Evolutionary conservation across 2,113 vertebrate genomes (phyloP), one percentile per base, ranked within the genome.

Genomic region (Balaenoptera acutorostrata): DNA sequence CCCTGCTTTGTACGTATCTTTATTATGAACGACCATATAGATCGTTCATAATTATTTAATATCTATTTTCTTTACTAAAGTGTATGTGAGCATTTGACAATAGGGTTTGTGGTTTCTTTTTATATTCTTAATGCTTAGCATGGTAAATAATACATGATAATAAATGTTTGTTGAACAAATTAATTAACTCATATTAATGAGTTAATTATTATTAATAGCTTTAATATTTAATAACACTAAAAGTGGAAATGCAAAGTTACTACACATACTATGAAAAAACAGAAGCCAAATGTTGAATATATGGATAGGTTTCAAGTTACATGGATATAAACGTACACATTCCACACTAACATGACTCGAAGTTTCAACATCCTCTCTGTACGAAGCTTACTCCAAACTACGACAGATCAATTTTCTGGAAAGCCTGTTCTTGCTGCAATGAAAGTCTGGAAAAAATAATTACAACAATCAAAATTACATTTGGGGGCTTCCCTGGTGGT

Each of bases 221-320:
- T 77, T 33, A 77, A 29, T 75, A 77, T 49, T 64, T 86, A 12
- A 75, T 31, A 61, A 55, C 23, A 85, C 18, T 71, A 69, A 85
- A 95, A 95, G n/a, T 81, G 21, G 25, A 44, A 97, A 85, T 88
- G 57, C 11, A 69, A 61, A 94, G 89, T 11, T 52, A 90, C 77
- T 91, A 36, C 0, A 52, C 27, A n/a, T 71, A 55, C 15, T 23
- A 77, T 31, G 52, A 83, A 82, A 69, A 88, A 13, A 15, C 25
- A 84, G 15, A 83, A 59, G 10, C 33, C 80, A 88, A 81, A 39
- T 59, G 31, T 17, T 52, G 64, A 85, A 25, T 23, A 31, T 27
- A 33, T 46, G 23, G 4, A 21, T 9, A 81, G 31, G 5, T 14
- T 75, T 96, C 87, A 61, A 83, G 12, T 87, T 61, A 57, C 7